Evolutionary conservation across 2,888 invertebrate genomes (phyloP), one percentile per base, ranked within the genome.

Genomic region (Acronicta leporina): DNA sequence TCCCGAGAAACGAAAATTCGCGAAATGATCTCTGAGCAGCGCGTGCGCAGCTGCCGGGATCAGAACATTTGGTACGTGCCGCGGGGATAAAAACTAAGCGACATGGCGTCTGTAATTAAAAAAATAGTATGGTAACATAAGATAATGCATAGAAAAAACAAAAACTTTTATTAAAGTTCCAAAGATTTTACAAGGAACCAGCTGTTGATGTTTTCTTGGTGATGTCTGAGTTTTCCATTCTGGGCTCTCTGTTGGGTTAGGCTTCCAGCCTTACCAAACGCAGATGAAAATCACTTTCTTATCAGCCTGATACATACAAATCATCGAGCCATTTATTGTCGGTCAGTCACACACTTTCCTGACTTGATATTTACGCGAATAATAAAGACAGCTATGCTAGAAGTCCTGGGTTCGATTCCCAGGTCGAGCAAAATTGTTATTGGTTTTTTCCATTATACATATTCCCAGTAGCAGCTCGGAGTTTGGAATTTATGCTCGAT

Each of bases 61-160:
- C 55, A 78, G 73, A 89, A 85, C 93, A 92, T 92, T 94, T 94
- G 94, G 93, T 91, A 88, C 93, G 92, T 92, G 92, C 89, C 85
- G 73, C 48, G 66, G 62, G 73, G 83, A 83, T 33, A 86, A 89
- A 89, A 84, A 80, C 49, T 52, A 53, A 67, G 67, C 58, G 68
- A 79, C 78, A 81, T 80, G 81, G 82, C 81, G 79, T 80, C 82
- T 77, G 70, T 73, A 63, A 73, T 69, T 73, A 79, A 80, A 81
- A 81, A 78, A 73, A 53, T 9, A 46, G 41, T 62, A 42, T 33
- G 16, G 42, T 14, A 41, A 50, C 45, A 40, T 41, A 47, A 47
- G 33, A 51, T 58, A 47, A 40, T 63, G 59, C 41, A 44, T 52
- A 51, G 49, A 68, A 63, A 63, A 63, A 68, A 43, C 43, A 52